Evolutionary conservation across 2,113 vertebrate species (phyloP), one percentile per base, ranked within the genome.

Genomic region (Otolemur garnettii): DNA sequence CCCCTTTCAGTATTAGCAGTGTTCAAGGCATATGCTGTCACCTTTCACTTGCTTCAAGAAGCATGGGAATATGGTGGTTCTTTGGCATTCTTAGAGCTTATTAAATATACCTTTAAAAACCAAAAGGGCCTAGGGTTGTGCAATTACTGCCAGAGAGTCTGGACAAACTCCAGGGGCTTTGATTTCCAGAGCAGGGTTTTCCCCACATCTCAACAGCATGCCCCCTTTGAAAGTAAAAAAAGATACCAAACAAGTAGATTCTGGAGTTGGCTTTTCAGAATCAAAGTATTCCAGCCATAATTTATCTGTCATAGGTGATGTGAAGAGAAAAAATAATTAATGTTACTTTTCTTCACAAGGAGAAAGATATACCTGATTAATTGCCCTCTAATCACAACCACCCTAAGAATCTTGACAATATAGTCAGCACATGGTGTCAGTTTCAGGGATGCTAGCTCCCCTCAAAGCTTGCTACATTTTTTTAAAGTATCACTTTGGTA

Each of bases 1-100:
- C 92, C 85, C 87, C 59, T 97, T 96, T 97, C 80, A 87, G 93
- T 87, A 96, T 92, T 57, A 91, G 19, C 55, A 84, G 38, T 66
- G 42, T 90, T 50, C 87, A 60, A 66, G 33, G 24, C 64, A 81
- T 57, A 80, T 55, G 82, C 35, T 91, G 30, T 82, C 38, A 59
- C 77, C 71, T 26, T 55, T 87, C 14, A 81, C 90, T 53, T 72
- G 62, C 50, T 90, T 79, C 35, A 60, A 53, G 64, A 93, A 84
- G 24, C 68, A 77, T 13, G 26, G 75, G 35, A 35, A 50, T 50
- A 22, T 10, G 0, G 22, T 14, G 19, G 33, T 50, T 96, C 66
- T 60, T 26, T 81, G 11, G 57, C 88, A 5, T 89, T 87, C 26
- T 66, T 64, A 75, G 57, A 71, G 60, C 6, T 82, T 60, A 83